Evolutionary conservation across 1,140 invertebrate genomes (phyloP).

Genomic region (Drosophila insularis): DNA sequence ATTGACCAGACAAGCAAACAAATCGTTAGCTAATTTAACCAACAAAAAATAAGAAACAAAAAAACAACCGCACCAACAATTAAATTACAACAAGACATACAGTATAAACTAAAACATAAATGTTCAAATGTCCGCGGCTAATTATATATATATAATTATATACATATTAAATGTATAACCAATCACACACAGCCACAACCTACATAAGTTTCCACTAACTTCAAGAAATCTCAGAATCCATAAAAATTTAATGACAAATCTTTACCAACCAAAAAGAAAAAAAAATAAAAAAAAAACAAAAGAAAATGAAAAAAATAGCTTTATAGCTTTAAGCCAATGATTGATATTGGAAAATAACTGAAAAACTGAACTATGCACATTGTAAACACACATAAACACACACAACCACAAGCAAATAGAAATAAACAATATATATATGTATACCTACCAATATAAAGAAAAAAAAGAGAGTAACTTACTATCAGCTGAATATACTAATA

Average conservation of each 20-base stretch:
- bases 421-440: slow-evolving; percentile 28
- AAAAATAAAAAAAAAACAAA: slow-evolving; percentile 33
- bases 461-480: slow-evolving; percentile 12
- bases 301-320: slow-evolving; percentile 80
- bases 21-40: slow-evolving; percentile 49
- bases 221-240: not conserved
- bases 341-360: not conserved
- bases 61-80: slow-evolving; percentile 59
- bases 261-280: too few relatives aligned
- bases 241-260: slow-evolving; percentile 55
- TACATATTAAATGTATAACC: slow-evolving; percentile 33
- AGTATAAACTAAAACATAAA: slow-evolving; percentile 32
- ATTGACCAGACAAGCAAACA: slow-evolving; percentile 56
- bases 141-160: not conserved
- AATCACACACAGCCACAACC: not conserved
- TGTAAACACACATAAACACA: slow-evolving; percentile 2
- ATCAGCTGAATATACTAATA: slow-evolving; percentile 9
- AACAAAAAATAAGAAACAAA: not conserved
- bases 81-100: slow-evolving; percentile 18
- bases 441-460: slow-evolving; percentile 35
- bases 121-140: slow-evolving; percentile 25
- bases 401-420: not conserved
- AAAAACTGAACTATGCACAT: slow-evolving; percentile 20
- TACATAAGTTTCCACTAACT: not conserved
- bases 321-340: slow-evolving; percentile 78